A percentile compares a stretch with the other conserved stretches of the same genome.
Conservation (phyloP, 2,797 vertebrate species). For the Valencia hispanica region DNA sequence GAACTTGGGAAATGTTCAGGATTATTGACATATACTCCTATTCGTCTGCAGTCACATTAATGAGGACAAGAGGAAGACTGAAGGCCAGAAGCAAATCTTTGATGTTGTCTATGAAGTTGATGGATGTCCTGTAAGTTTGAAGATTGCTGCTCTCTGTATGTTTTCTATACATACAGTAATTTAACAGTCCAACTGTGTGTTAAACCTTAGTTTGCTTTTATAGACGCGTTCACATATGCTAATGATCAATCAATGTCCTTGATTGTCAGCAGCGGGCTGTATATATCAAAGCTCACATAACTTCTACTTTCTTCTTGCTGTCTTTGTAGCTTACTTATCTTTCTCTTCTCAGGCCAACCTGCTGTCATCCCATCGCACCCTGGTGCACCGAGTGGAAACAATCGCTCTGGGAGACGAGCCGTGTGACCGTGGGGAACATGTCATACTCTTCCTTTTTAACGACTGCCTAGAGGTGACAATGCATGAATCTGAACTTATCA, state of each 20-base stretch:
- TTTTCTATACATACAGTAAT: not conserved
- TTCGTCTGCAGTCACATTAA: constrained; percentile 89
- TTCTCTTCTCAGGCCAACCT: constrained; percentile 88
- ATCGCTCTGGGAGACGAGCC: constrained; percentile 92
- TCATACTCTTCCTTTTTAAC: constrained; percentile 97
- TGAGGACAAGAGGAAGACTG: constrained; percentile 98
- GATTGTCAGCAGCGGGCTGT: not conserved
- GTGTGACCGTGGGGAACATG: constrained; percentile 95
- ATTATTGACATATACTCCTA: not conserved
- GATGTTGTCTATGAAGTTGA: constrained; percentile 99
- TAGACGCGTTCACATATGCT: too few species aligned
- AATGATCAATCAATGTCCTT: not conserved
- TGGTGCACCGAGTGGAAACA: constrained; percentile 93
- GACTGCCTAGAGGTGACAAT: constrained; percentile 93
- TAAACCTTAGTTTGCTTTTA: not conserved
- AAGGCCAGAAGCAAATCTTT: constrained; percentile 97
- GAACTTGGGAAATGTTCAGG: too few species aligned
- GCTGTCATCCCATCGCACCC: constrained; percentile 94
- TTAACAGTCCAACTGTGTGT: not conserved
- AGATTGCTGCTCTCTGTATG: not conserved
- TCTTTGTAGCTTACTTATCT: not conserved
- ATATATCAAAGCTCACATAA: not conserved
- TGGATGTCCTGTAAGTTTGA: constrained; percentile 92
- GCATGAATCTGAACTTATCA: not conserved
- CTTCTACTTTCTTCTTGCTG: not conserved